Conservation (phyloP, 2,797 vertebrate genomes). For the Squalus acanthias region DNA sequence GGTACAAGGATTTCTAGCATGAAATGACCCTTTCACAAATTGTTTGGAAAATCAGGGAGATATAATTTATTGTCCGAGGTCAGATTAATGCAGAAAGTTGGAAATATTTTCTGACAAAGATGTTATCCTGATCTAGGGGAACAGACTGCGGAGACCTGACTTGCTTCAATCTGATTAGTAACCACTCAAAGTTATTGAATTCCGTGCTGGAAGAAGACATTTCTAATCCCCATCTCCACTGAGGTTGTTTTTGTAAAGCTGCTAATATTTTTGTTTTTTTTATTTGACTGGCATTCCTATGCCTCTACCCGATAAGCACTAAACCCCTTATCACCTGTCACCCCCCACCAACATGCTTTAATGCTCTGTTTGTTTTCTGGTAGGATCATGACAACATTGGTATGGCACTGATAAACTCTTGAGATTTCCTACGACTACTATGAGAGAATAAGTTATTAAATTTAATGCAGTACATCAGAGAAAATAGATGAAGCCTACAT, state of each 20-base stretch:
- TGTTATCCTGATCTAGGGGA: not conserved
- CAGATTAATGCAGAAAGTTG: not conserved
- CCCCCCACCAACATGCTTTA: not conserved
- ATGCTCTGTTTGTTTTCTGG: not conserved
- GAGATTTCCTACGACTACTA: not conserved
- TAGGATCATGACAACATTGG: not conserved
- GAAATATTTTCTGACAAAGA: not conserved
- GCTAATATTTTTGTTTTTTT: not conserved
- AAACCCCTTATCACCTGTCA: not conserved
- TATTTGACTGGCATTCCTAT: not conserved
- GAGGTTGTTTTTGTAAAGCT: not conserved
- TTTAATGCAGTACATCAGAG: not conserved
- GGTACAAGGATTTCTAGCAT: not conserved
- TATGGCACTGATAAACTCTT: not conserved
- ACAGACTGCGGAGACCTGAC: not conserved
- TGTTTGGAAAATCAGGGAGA: not conserved
- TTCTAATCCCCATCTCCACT: not conserved
- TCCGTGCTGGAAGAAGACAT: not conserved
- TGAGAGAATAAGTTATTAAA: not conserved
- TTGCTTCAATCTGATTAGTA: not conserved
- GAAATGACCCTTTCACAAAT: not conserved
- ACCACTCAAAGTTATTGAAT: not conserved
- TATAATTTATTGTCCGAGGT: not conserved
- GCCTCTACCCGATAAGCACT: not conserved
- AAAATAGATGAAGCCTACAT: not conserved